These are phyloP conservation scores for Sardina pilchardus DNA, from an alignment of 2,113 vertebrate species.

Conservation along the genomic window DNA sequence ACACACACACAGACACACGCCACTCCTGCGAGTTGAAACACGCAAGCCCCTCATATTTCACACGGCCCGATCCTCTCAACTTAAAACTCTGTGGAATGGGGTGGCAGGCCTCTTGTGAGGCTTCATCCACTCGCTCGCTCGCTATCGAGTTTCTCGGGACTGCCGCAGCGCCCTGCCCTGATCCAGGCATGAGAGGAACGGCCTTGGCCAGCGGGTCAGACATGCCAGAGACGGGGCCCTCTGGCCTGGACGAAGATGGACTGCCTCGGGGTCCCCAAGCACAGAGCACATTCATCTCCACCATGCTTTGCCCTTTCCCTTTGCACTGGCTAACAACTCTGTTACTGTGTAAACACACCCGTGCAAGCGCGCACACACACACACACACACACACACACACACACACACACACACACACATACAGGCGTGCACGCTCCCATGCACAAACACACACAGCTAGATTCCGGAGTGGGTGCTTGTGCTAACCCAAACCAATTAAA, in stretches of 20 bases:
- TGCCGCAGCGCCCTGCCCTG: neutral
- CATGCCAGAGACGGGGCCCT: neutral
- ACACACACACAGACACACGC: neutral
- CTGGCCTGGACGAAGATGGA: neutral
- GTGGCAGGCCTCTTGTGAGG: neutral
- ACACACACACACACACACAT: neutral
- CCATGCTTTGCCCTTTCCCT: neutral
- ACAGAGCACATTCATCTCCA: neutral
- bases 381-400: neutral
- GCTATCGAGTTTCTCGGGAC: neutral
- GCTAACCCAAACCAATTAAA: conserved; percentile 18
- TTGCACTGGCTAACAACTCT: neutral
- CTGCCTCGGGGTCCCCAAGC: neutral
- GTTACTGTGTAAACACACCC: neutral
- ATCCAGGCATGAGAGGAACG: neutral
- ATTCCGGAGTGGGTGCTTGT: conserved; percentile 12
- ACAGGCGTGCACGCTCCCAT: no score
- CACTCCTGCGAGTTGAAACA: neutral
- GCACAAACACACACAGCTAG: conserved; percentile 18
- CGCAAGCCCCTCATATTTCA: neutral
- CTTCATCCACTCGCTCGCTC: neutral
- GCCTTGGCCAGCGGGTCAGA: neutral
- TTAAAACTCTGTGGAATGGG: neutral
- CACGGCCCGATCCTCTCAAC: neutral
- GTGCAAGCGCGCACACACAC: neutral